phyloP scores from a whole-genome alignment of 1,140 invertebrate genomes.

The Trichonephila inaurata region DNA sequence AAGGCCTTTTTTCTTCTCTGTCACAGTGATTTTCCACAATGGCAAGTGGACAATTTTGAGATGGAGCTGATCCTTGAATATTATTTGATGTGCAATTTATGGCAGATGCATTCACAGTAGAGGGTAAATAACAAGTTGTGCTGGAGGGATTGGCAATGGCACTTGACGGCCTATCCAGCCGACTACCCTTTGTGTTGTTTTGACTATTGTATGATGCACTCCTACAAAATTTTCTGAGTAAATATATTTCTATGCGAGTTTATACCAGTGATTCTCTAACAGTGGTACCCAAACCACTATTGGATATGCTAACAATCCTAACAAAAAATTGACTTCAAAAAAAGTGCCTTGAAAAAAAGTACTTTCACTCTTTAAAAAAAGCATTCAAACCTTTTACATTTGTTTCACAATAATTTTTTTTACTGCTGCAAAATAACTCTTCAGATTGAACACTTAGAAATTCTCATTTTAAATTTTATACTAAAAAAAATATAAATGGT shows the following conservation, averaged over 20 bases:
- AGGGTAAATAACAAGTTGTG: conserved; percentile 64
- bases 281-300: no score
- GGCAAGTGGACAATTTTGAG: conserved; percentile 26
- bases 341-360: no score
- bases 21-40: conserved; percentile 77
- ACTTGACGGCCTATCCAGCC: conserved; percentile 74
- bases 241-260: not conserved
- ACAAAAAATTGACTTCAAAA: no score
- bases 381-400: no score
- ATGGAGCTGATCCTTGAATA: conserved; percentile 49
- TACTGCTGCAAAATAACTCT: no score
- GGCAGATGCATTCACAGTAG: conserved; percentile 64
- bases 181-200: conserved; percentile 66
- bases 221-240: not conserved
- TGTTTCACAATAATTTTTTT: no score
- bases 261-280: no score
- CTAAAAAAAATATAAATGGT: no score
- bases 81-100: conserved; percentile 61
- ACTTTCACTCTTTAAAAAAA: no score
- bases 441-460: no score
- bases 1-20: conserved; percentile 87
- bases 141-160: conserved; percentile 67
- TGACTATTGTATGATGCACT: conserved; percentile 77
- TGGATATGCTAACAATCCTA: no score
- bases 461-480: no score